Conservation (phyloP, 1,140 invertebrate species). For the Vollenhovia emeryi region DNA sequence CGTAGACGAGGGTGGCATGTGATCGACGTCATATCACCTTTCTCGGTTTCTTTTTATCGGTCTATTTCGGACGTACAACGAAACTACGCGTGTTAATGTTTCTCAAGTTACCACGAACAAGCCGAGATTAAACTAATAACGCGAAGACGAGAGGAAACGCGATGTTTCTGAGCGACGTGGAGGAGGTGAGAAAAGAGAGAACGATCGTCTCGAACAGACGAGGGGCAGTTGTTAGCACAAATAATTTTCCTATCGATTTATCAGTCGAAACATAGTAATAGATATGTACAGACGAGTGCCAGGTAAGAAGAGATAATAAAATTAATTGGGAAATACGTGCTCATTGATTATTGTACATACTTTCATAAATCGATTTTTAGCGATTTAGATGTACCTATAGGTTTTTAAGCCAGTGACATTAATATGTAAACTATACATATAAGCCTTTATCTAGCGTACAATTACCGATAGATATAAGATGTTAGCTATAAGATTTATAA, state of each 20-base stretch:
- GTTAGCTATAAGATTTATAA: constrained; percentile 27
- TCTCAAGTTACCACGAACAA: not conserved
- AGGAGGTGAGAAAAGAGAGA: not conserved
- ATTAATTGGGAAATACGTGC: not conserved
- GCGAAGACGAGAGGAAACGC: not conserved
- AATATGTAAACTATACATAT: not conserved
- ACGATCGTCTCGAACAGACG: not conserved
- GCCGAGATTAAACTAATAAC: not conserved
- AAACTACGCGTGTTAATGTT: constrained; percentile 11
- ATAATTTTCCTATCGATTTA: constrained; percentile 38
- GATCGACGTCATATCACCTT: not conserved
- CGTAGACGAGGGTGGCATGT: not conserved
- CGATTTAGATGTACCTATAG: constrained; percentile 30
- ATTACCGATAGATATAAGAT: not conserved
- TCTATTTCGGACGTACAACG: not conserved
- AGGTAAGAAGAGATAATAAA: not conserved
- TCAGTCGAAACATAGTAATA: constrained; percentile 23
- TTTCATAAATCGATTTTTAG: constrained; percentile 22
- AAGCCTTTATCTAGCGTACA: not conserved
- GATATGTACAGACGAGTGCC: constrained; percentile 1
- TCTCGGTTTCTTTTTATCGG: not conserved
- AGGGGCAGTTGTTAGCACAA: constrained; percentile 15
- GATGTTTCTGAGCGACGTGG: not conserved
- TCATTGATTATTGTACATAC: constrained; percentile 45
- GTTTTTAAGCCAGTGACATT: constrained; percentile 30